Conservation (phyloP, 92 coral and sea anemone genomes). For the Porites lobata region DNA sequence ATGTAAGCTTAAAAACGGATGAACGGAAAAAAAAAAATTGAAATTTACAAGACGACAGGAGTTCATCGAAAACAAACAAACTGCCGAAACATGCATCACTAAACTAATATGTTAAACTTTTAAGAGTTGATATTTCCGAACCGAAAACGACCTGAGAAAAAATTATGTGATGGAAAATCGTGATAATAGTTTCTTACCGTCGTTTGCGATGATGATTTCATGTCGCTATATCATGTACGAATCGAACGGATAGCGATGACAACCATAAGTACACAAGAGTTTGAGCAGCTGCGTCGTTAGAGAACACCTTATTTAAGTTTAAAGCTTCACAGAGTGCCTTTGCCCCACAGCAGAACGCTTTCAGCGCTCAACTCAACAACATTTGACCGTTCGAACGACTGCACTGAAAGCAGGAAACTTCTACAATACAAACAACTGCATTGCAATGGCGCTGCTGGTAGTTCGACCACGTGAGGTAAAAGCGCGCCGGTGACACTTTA, state of each 20-base stretch:
- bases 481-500: neutral
- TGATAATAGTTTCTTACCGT: neutral
- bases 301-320: too few relatives aligned
- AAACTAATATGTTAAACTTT: neutral
- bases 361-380: neutral
- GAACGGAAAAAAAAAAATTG: too few relatives aligned
- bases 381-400: neutral
- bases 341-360: neutral
- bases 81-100: neutral
- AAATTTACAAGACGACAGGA: too few relatives aligned
- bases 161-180: too few relatives aligned
- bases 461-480: constrained; percentile 8
- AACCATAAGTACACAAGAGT: neutral
- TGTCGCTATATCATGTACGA: neutral
- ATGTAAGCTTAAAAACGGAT: neutral
- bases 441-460: neutral
- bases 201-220: constrained; percentile 21
- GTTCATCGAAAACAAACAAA: neutral
- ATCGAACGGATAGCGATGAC: neutral
- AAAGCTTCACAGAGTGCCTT: neutral
- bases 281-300: neutral
- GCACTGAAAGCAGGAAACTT: neutral
- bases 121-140: neutral
- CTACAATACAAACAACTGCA: neutral
- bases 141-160: neutral